Evolutionary conservation across 1,140 invertebrate genomes (phyloP).

Genomic region (Drosophila tristis): DNA sequence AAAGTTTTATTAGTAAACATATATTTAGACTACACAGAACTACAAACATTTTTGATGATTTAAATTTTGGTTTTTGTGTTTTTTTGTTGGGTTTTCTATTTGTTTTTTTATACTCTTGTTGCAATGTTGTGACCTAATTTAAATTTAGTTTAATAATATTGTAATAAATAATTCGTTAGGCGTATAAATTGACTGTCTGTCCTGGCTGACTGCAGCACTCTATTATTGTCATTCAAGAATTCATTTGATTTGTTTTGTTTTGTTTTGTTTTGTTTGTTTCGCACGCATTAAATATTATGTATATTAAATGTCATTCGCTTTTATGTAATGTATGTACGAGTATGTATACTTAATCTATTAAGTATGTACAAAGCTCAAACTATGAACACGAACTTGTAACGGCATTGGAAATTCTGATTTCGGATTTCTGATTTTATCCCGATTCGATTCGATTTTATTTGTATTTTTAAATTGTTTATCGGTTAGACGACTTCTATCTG

Average conservation of each 20-base stretch:
- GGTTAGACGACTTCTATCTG: constrained; percentile 1
- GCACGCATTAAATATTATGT: constrained; percentile 51
- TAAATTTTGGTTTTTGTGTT: not conserved
- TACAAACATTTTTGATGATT: constrained; percentile 60
- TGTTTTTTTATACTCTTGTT: not conserved
- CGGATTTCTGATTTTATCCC: constrained; percentile 1
- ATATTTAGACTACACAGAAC: constrained; percentile 65
- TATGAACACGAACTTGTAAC: constrained; percentile 75
- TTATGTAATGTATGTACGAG: constrained; percentile 8
- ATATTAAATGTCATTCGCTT: constrained; percentile 32
- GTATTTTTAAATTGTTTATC: constrained; percentile 8
- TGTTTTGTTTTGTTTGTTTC: constrained; percentile 41
- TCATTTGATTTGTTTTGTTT: constrained; percentile 12
- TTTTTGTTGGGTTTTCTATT: constrained; percentile 7
- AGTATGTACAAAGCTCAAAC: constrained; percentile 81
- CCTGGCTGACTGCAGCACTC: constrained; percentile 28
- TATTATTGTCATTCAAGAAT: constrained; percentile 53
- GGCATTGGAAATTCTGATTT: constrained; percentile 61
- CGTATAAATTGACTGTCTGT: constrained; percentile 49
- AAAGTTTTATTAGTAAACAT: constrained; percentile 74
- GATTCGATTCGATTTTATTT: constrained; percentile 21
- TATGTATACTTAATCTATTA: constrained; percentile 79
- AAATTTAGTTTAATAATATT: constrained; percentile 29
- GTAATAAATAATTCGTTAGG: constrained; percentile 43
- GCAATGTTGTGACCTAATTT: constrained; percentile 19